These are phyloP conservation scores for Spicauda simplicius DNA, from an alignment of 2,888 invertebrate genomes.

Conservation along the genomic window DNA sequence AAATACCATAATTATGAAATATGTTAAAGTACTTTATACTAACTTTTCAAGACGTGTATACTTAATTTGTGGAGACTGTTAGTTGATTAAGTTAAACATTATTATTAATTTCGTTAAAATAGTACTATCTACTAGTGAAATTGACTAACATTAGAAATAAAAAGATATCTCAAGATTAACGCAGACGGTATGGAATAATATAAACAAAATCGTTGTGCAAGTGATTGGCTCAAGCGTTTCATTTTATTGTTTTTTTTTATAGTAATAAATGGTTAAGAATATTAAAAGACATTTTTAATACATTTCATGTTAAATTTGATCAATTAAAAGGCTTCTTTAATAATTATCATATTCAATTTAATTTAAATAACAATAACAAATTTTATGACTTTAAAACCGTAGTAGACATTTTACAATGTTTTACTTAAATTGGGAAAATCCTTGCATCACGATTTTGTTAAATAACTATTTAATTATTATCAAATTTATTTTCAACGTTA, in stretches of 20 bases:
- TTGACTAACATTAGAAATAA: conserved; percentile 43
- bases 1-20: neutral
- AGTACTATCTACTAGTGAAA: conserved; percentile 43
- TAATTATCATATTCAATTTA: too few relatives aligned
- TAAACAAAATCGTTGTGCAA: neutral
- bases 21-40: conserved; percentile 22
- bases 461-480: neutral
- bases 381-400: too few relatives aligned
- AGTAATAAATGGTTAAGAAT: too few relatives aligned
- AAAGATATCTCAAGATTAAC: neutral
- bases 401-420: too few relatives aligned
- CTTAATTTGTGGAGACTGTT: conserved; percentile 69
- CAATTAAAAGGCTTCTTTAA: too few relatives aligned
- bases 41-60: conserved; percentile 45
- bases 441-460: neutral
- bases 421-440: too few relatives aligned
- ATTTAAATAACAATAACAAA: too few relatives aligned
- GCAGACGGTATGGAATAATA: neutral
- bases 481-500: neutral
- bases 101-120: conserved; percentile 17
- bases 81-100: conserved; percentile 50
- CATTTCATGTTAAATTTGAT: too few relatives aligned
- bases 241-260: neutral
- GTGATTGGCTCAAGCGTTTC: neutral
- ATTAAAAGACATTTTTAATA: too few relatives aligned